A percentile compares a stretch with the other conserved stretches of the same genome.
Conservation (phyloP, 2,797 vertebrate genomes). For the Phrynocephalus forsythii region DNA sequence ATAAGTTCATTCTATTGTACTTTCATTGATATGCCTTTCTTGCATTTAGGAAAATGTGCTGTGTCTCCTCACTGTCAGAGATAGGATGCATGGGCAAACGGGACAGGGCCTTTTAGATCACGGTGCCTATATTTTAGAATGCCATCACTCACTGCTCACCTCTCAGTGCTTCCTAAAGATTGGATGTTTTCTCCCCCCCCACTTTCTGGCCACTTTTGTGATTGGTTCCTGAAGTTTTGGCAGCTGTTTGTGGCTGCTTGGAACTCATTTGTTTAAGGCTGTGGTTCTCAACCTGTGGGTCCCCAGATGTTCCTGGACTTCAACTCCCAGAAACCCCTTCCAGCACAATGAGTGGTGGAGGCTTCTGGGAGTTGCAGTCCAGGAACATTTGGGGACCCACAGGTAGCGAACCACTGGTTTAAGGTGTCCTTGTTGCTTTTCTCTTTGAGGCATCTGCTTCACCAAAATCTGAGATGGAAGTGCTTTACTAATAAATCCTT, state of each 20-base stretch:
- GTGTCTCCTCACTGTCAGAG: background rate
- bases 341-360: too few relatives aligned
- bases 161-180: background rate
- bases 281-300: too few relatives aligned
- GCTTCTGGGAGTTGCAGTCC: too few relatives aligned
- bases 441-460: background rate
- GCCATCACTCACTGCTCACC: too few relatives aligned
- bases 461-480: background rate
- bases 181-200: background rate
- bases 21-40: background rate
- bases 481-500: background rate
- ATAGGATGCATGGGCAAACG: too few relatives aligned
- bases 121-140: background rate
- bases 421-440: background rate
- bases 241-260: background rate
- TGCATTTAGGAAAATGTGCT: background rate
- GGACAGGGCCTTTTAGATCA: background rate
- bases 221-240: background rate
- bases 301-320: too few relatives aligned
- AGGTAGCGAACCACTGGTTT: background rate
- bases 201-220: background rate
- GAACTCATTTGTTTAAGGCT: background rate
- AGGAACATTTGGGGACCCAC: too few relatives aligned
- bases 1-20: background rate
- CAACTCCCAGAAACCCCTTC: too few relatives aligned